Evolutionary conservation across 30 jellyfish, hydroid and myxozoan species (phyloP).

Genomic region (Aurelia aurita): DNA sequence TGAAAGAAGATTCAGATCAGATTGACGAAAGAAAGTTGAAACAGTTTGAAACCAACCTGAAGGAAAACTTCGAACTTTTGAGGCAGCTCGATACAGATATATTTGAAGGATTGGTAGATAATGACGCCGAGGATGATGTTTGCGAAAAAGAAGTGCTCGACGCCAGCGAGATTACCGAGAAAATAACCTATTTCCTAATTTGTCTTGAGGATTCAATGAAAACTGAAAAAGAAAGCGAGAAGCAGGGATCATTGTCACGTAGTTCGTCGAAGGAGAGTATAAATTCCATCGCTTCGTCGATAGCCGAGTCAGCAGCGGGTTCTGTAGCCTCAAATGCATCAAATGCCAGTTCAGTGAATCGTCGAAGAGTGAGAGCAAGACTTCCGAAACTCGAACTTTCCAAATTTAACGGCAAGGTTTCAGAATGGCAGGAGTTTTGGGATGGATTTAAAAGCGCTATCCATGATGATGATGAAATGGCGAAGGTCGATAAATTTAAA

Average conservation of each 20-base stretch:
- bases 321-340: background rate
- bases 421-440: conserved; percentile 1
- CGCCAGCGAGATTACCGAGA: background rate
- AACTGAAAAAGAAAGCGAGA: background rate
- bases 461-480: no score
- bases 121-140: no score
- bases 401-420: background rate
- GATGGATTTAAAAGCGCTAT: no score
- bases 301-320: background rate
- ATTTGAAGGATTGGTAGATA: no score
- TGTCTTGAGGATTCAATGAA: background rate
- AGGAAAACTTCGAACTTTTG: background rate
- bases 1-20: background rate
- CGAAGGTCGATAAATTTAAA: no score
- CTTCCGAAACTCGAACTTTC: background rate
- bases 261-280: no score
- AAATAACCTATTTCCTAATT: background rate
- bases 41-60: background rate
- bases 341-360: no score
- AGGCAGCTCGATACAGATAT: background rate
- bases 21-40: background rate
- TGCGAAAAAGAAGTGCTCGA: background rate
- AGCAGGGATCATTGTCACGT: background rate
- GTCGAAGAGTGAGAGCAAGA: background rate
- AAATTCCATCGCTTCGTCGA: background rate